Evolutionary conservation across 2,797 vertebrate species (phyloP).

Genomic region (Coilia nasus): DNA sequence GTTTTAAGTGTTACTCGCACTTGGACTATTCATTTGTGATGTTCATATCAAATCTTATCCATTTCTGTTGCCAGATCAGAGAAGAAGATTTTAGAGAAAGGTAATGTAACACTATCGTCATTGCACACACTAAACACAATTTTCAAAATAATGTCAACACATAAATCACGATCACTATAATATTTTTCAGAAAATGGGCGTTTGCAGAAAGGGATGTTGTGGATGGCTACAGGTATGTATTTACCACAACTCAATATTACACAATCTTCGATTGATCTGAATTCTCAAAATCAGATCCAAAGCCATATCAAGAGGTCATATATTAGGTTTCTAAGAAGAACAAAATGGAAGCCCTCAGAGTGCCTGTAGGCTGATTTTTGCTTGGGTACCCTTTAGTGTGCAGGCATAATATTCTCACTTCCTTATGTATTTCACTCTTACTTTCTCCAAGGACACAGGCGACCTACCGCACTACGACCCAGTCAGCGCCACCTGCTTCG

Average conservation of each 20-base stretch:
- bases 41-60: neutral
- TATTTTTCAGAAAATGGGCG: neutral
- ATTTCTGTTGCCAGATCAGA: slow-evolving; percentile 56
- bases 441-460: slow-evolving; percentile 54
- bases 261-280: neutral
- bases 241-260: neutral
- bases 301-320: neutral
- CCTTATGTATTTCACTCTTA: neutral
- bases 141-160: neutral
- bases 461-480: slow-evolving; percentile 51
- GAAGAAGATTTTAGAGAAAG: slow-evolving; percentile 51
- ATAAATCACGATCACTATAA: neutral
- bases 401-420: neutral
- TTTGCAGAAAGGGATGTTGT: slow-evolving; percentile 45
- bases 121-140: neutral
- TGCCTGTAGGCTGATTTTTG: neutral
- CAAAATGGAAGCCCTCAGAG: neutral
- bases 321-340: neutral
- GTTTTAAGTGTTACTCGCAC: neutral
- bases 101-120: slow-evolving; percentile 57
- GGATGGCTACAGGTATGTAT: slow-evolving; percentile 61
- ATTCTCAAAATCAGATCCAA: neutral
- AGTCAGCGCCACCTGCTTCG: slow-evolving; percentile 41
- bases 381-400: neutral
- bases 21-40: neutral